Percentiles rank a stretch among this genome's conserved stretches.
phyloP scores from a whole-genome alignment of 2,888 invertebrate species.

The Beris morrisii region DNA sequence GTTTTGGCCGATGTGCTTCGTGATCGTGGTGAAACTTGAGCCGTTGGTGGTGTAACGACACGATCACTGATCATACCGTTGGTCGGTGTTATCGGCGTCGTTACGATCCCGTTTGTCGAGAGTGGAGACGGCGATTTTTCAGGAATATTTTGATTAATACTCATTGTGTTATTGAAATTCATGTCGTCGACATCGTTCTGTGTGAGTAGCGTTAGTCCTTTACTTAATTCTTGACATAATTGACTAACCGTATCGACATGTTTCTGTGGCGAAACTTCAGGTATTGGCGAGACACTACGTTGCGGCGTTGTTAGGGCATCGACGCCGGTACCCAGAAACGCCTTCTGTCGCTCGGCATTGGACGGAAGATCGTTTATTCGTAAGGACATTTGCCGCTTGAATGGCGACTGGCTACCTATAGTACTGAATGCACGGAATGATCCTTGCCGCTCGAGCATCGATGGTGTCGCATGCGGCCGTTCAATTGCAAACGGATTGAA shows the following conservation, averaged over 20 bases:
- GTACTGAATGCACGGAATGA: slow-evolving; percentile 90
- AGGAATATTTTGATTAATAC: slow-evolving; percentile 60
- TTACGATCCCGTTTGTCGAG: slow-evolving; percentile 26
- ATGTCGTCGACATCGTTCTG: slow-evolving; percentile 61
- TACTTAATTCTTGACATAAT: slow-evolving; percentile 75
- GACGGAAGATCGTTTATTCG: slow-evolving; percentile 94
- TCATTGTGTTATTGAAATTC: slow-evolving; percentile 62
- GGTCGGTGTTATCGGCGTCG: slow-evolving; percentile 31
- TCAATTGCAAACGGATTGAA: slow-evolving; percentile 93
- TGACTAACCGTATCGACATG: slow-evolving; percentile 67
- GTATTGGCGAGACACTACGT: slow-evolving; percentile 72
- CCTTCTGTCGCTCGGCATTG: slow-evolving; percentile 78
- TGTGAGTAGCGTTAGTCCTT: slow-evolving; percentile 67
- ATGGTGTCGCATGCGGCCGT: slow-evolving; percentile 92
- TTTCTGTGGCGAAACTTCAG: slow-evolving; percentile 69
- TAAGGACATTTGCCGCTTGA: slow-evolving; percentile 94
- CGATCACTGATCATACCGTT: slow-evolving; percentile 41
- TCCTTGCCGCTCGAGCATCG: slow-evolving; percentile 92
- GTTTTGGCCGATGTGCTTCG: slow-evolving; percentile 64
- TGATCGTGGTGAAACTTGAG: slow-evolving; percentile 66
- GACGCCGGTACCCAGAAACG: slow-evolving; percentile 51
- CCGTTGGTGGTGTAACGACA: slow-evolving; percentile 47
- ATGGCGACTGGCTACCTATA: slow-evolving; percentile 78
- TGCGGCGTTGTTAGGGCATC: slow-evolving; percentile 48
- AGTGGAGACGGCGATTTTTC: slow-evolving; percentile 38